These are phyloP conservation scores for Pogonocherus hispidulus DNA, from an alignment of 2,888 invertebrate genomes.

Conservation along the genomic window DNA sequence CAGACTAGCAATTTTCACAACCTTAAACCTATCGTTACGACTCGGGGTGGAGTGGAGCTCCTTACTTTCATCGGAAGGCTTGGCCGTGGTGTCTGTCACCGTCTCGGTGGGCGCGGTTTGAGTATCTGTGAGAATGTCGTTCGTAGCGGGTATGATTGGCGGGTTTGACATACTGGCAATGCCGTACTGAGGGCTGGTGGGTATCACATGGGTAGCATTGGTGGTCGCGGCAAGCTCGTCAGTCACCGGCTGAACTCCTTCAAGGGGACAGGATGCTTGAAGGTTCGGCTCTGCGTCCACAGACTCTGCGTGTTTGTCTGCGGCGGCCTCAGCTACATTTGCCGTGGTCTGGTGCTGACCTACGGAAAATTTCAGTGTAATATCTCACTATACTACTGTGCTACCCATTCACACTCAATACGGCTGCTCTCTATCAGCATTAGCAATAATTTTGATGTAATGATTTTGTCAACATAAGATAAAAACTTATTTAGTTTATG, in stretches of 20 bases:
- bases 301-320: slow-evolving; percentile 55
- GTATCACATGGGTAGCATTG: slow-evolving; percentile 71
- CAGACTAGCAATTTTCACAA: slow-evolving; percentile 83
- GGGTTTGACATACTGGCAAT: slow-evolving; percentile 72
- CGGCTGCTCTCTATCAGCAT: slow-evolving; percentile 46
- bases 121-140: slow-evolving; percentile 64
- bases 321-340: slow-evolving; percentile 63
- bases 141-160: slow-evolving; percentile 41
- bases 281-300: slow-evolving; percentile 51
- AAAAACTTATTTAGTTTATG: too few relatives aligned
- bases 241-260: slow-evolving; percentile 53
- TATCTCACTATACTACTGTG: slow-evolving; percentile 36
- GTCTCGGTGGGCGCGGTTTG: slow-evolving; percentile 45
- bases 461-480: too few relatives aligned
- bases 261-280: slow-evolving; percentile 49
- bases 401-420: slow-evolving; percentile 60
- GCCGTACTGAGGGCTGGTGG: slow-evolving; percentile 77
- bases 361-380: slow-evolving; percentile 44
- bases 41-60: slow-evolving; percentile 72
- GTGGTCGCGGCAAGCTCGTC: slow-evolving; percentile 56
- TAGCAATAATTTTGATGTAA: not conserved
- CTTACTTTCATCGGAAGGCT: slow-evolving; percentile 69
- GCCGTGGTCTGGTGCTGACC: slow-evolving; percentile 68
- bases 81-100: slow-evolving; percentile 57
- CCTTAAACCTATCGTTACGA: slow-evolving; percentile 78